Evolutionary conservation across 2,888 invertebrate genomes (phyloP).

Genomic region (Desoria tigrina): DNA sequence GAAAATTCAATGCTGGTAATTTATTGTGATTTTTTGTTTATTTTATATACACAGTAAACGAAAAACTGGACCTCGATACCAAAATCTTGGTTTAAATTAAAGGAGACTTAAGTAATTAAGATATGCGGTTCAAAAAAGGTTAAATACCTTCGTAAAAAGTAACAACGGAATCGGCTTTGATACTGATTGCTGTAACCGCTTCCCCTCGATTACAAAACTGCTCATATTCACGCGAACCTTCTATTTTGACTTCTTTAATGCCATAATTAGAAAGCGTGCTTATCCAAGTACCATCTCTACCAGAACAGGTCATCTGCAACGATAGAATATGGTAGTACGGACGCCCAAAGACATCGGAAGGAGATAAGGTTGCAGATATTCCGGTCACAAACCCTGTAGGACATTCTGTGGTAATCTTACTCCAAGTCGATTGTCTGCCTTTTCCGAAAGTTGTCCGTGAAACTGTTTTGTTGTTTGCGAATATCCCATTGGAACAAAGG

Average conservation of each 20-base stretch:
- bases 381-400: constrained; percentile 5
- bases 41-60: no score
- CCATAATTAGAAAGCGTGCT: no score
- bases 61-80: no score
- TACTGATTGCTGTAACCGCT: background rate
- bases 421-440: background rate
- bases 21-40: no score
- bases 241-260: background rate
- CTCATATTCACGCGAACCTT: background rate
- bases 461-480: background rate
- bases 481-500: constrained; percentile 3
- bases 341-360: background rate
- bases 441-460: background rate
- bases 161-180: constrained; percentile 1
- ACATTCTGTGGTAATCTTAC: no score
- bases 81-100: no score
- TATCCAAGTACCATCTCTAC: background rate
- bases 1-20: no score
- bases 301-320: background rate
- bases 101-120: no score
- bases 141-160: constrained; percentile 14
- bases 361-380: background rate
- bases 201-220: constrained; percentile 16
- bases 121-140: no score
- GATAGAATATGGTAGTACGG: background rate